A percentile compares a stretch with the other conserved stretches of the same genome.
Evolutionary conservation across 2,113 vertebrate genomes (phyloP).

Genomic region (Tursiops truncatus): DNA sequence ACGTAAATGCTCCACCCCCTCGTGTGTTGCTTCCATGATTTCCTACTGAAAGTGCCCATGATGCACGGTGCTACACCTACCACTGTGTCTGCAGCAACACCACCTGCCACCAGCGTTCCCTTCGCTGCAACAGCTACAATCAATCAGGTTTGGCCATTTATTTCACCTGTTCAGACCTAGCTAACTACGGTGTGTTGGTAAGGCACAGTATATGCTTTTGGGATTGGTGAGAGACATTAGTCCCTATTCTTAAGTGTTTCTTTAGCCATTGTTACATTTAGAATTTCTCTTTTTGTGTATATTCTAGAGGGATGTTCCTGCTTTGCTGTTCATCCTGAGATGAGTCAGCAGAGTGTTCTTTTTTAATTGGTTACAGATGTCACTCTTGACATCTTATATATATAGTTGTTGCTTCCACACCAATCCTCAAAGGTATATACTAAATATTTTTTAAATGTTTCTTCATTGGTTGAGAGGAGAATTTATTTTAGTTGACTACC

Average conservation of each 20-base stretch:
- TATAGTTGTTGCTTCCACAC: conserved; percentile 68
- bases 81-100: conserved; percentile 97
- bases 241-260: not conserved
- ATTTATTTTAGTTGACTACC: conserved; percentile 50
- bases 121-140: conserved; percentile 95
- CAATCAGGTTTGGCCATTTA: conserved; percentile 99
- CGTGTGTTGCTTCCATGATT: conserved; percentile 92
- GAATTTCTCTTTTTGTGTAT: not conserved
- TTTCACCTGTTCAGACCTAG: conserved; percentile 83
- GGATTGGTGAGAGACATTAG: conserved; percentile 57
- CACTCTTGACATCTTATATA: conserved; percentile 56
- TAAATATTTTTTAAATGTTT: conserved; percentile 66
- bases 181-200: conserved; percentile 54
- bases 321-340: conserved; percentile 51
- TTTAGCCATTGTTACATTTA: not conserved
- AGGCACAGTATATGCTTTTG: conserved; percentile 60
- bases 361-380: conserved; percentile 55
- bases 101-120: conserved; percentile 96
- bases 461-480: conserved; percentile 55
- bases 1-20: conserved; percentile 91
- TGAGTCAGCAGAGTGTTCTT: conserved; percentile 64
- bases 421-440: conserved; percentile 78
- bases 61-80: conserved; percentile 98
- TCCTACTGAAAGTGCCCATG: conserved; percentile 98
- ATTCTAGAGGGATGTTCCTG: conserved; percentile 46